Conservation (phyloP, 2,797 vertebrate species). For the Chiloscyllium punctatum region DNA sequence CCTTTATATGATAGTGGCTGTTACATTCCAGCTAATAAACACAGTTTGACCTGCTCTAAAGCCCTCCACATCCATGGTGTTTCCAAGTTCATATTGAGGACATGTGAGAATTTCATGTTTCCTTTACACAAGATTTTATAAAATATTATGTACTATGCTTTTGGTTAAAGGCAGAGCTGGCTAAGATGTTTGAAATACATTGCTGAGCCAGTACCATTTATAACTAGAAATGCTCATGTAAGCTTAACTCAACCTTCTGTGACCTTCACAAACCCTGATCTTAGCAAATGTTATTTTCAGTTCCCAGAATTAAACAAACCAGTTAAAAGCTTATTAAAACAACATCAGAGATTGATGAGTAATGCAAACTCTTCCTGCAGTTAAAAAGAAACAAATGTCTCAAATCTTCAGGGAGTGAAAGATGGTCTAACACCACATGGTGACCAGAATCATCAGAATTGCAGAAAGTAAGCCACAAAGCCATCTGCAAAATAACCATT, state of each 20-base stretch:
- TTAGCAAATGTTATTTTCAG: conserved; percentile 21
- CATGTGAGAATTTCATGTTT: neutral
- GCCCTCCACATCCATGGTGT: too few relatives aligned
- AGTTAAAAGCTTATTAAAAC: neutral
- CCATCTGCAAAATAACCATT: neutral
- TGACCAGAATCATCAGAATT: neutral
- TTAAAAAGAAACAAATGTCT: neutral
- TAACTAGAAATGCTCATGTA: conserved; percentile 16
- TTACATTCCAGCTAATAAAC: too few relatives aligned
- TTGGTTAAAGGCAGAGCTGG: neutral
- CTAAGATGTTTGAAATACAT: neutral
- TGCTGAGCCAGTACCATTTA: conserved; percentile 15
- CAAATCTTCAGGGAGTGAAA: neutral
- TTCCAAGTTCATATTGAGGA: too few relatives aligned
- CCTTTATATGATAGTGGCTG: too few relatives aligned
- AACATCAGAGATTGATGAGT: neutral
- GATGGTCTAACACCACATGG: neutral
- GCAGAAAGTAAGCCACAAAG: neutral
- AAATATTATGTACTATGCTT: neutral
- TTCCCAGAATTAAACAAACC: conserved; percentile 3
- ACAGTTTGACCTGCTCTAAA: too few relatives aligned
- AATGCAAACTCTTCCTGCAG: neutral
- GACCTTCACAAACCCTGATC: neutral
- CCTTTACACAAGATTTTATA: neutral
- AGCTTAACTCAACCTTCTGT: neutral